Base-by-base conservation (phyloP, 2,113 vertebrate species). In the Prionailurus bengalensis region DNA sequence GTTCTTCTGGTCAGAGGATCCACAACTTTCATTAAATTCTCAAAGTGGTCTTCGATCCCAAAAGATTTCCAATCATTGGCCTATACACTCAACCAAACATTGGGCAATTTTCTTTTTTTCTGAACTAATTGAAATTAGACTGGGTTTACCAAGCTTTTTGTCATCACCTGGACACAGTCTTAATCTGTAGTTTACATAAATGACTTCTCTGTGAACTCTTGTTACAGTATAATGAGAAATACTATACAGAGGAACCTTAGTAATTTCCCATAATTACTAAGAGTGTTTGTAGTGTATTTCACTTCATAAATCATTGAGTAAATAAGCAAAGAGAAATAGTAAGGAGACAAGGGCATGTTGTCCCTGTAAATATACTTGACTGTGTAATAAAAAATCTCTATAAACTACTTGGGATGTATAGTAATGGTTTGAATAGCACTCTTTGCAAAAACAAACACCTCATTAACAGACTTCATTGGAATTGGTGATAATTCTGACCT, bases 171-270 rank as follows among this genome's bases (percentile, higher is more conserved):
- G 31, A 83, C 63, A 78, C 4, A 61, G 53, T 4, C 61, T 95
- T 95, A 95, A 91, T 96, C 71, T 96, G 95, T 79, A 68, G 36
- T 89, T 97, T 92, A 86, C 11, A 81, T 94, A 95, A 94, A 92
- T 92, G 82, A 95, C 76, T 94, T 97, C 31, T 78, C 63, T 92
- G 31, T 91, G 70, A 91, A 82, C 31, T 87, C 94, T 93, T 93
- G 31, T 91, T 89, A 73, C 0, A 91, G 39, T 51, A 31, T 96
- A 93, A 86, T 87, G 88, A 91, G 51, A 95, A 97, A 80, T 76
- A 31, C 42, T 80, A 86, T 61, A 48, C 42, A 80, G 33, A 88
- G 58, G n/a, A 70, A 84, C 3, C 27, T 96, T 89, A 83, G 83
- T 80, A 80, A 95, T 92, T 97, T 81, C 73, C 94, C 33, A 27